Conservation (phyloP, 2,888 invertebrate genomes). For the Scaptomyza polygonia region DNA sequence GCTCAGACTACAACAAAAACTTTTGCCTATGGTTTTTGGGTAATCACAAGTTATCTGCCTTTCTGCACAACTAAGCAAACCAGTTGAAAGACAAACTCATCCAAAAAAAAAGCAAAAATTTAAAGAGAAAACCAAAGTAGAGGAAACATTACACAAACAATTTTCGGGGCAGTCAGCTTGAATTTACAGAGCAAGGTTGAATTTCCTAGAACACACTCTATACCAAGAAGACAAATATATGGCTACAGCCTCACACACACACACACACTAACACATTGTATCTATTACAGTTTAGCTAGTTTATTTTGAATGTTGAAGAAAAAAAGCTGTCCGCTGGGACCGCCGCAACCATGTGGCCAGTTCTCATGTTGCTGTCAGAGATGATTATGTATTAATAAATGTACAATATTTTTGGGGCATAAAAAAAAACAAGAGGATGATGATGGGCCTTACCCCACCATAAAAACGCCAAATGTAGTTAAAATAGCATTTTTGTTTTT, state of each 20-base stretch:
- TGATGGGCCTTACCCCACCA: constrained; percentile 35
- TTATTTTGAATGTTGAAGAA: constrained; percentile 62
- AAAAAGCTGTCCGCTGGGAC: constrained; percentile 55
- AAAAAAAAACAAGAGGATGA: constrained; percentile 40
- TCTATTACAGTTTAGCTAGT: constrained; percentile 73
- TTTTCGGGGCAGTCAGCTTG: constrained; percentile 61
- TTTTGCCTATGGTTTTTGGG: constrained; percentile 6
- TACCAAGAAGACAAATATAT: constrained; percentile 37
- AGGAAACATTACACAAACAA: constrained; percentile 40
- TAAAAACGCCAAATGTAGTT: constrained; percentile 68
- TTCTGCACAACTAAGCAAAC: constrained; percentile 73
- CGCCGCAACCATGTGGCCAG: constrained; percentile 50
- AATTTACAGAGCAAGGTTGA: constrained; percentile 50
- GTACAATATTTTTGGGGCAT: constrained; percentile 58
- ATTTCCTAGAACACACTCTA: constrained; percentile 67
- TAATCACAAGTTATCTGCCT: constrained; percentile 57
- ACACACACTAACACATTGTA: constrained; percentile 23
- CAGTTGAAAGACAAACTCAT: constrained; percentile 39
- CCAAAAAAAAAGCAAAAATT: not conserved
- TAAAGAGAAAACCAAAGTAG: constrained; percentile 6
- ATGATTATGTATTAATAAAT: constrained; percentile 77
- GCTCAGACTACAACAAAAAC: constrained; percentile 9
- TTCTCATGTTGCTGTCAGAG: constrained; percentile 55
- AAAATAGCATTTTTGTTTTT: constrained; percentile 67
- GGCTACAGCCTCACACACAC: constrained; percentile 14